A percentile compares a stretch with the other conserved stretches of the same genome.
phyloP scores from a whole-genome alignment of 2,113 vertebrate species.

The Mellivora capensis region DNA sequence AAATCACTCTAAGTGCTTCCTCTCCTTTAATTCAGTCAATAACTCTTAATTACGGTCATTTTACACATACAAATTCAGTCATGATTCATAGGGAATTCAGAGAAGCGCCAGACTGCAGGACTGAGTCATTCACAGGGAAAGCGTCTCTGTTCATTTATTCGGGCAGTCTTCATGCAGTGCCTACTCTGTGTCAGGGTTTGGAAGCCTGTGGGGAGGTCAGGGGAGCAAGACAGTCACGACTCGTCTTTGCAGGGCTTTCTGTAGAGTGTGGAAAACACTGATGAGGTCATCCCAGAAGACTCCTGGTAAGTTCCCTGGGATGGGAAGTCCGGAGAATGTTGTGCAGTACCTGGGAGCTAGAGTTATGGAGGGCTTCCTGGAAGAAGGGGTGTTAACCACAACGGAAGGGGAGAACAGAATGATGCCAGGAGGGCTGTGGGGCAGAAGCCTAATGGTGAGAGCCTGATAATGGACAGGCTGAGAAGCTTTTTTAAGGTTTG shows the following conservation, averaged over 20 bases:
- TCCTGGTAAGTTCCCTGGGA: background rate
- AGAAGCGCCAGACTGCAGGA: background rate
- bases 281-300: background rate
- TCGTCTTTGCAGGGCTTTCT: background rate
- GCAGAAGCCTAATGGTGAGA: background rate
- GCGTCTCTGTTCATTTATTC: background rate
- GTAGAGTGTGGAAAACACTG: background rate
- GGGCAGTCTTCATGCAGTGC: background rate
- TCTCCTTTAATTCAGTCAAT: background rate
- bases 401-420: background rate
- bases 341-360: background rate
- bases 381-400: background rate
- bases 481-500: background rate
- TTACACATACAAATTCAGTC: background rate
- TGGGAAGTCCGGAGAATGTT: background rate
- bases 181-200: background rate
- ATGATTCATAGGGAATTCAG: background rate
- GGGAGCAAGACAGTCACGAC: background rate
- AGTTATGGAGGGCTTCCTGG: background rate
- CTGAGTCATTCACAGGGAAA: background rate
- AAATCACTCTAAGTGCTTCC: background rate
- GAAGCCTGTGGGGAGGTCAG: background rate
- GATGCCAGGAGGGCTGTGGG: rapidly evolving
- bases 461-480: background rate
- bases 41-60: background rate